Base-by-base conservation (phyloP, 2,797 vertebrate species). In the Alfaro cultratus region DNA sequence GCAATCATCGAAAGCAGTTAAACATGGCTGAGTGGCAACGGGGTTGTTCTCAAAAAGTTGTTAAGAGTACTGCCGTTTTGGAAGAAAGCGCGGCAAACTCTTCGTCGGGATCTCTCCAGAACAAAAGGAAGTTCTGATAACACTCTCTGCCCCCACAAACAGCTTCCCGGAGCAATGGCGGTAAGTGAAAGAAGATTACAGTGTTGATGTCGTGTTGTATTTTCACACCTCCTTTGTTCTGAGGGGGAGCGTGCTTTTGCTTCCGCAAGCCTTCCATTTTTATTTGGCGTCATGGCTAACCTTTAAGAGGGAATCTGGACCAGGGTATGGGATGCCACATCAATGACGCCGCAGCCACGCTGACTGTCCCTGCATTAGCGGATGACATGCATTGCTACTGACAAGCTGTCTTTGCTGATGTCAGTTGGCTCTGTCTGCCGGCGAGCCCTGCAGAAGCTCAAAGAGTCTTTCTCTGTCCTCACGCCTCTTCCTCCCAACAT, bases 321-420 rank as follows among this genome's bases (percentile, higher is more conserved):
- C 68, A 3, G 91, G 90, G 88, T 86, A 88, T 79, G 76, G 81
- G 81, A 71, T 92, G 93, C 90, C 89, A 92, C 91, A 87, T 87
- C 91, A 81, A 89, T 88, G 90, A 89, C 75, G 77, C 86, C 77
- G 73, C 57, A 31, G 91, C 86, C 79, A 51, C 72, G 85, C 57
- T 85, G 85, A 84, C 87, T 87, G 87, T 88, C 88, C 84, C 90
- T 60, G 86, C 73, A 2, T 73, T 31, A 79, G 83, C 23, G 72
- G 46, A 53, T 93, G 94, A 95, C 88, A 86, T 78, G 81, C 83
- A 95, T 92, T 67, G 83, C 86, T 90, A 90, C 86, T 93, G 94
- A 95, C 94, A 94, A 83, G 92, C 89, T 76, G 80, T 90, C 90
- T 92, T 86, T 80, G 86, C 91, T 85, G 90, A 93, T 93, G 93